Conservation (phyloP, 2,113 vertebrate species). For the Amphiprion percula region DNA sequence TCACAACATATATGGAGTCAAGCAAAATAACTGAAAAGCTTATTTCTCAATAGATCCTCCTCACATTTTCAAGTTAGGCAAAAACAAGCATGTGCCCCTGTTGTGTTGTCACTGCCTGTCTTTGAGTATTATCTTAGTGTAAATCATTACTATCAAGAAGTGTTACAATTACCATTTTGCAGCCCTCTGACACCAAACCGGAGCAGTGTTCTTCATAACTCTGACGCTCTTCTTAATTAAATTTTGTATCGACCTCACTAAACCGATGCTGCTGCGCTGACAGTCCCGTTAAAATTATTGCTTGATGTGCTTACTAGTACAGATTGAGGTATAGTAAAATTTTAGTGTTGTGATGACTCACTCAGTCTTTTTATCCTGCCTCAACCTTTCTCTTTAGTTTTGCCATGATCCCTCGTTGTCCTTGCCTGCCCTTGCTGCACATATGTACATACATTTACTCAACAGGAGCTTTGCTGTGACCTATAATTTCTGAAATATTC, state of each 20-base stretch:
- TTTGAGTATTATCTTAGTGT: conserved; percentile 24
- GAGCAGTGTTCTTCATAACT: conserved; percentile 55
- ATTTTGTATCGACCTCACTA: conserved; percentile 69
- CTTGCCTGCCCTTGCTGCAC: conserved; percentile 6
- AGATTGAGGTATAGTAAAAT: conserved; percentile 58
- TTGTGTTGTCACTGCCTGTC: conserved; percentile 6
- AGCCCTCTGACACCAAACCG: conserved; percentile 58
- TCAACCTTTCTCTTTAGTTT: conserved; percentile 11
- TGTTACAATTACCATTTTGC: conserved; percentile 50
- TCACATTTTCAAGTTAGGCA: no score
- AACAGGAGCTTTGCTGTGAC: no score
- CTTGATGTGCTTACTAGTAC: conserved; percentile 45
- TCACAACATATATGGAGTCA: no score
- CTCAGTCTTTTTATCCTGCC: conserved; percentile 12
- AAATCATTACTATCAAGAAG: conserved; percentile 48
- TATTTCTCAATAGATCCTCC: no score
- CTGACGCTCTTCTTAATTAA: conserved; percentile 71
- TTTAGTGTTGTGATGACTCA: conserved; percentile 60
- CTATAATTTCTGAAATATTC: no score
- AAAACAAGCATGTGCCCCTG: background rate
- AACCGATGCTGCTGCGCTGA: conserved; percentile 62
- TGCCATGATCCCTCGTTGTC: background rate
- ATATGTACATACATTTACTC: background rate
- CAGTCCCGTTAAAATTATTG: conserved; percentile 60
- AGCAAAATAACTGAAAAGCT: no score